phyloP scores from a whole-genome alignment of 2,888 invertebrate species.

The Apamea epomidion region DNA sequence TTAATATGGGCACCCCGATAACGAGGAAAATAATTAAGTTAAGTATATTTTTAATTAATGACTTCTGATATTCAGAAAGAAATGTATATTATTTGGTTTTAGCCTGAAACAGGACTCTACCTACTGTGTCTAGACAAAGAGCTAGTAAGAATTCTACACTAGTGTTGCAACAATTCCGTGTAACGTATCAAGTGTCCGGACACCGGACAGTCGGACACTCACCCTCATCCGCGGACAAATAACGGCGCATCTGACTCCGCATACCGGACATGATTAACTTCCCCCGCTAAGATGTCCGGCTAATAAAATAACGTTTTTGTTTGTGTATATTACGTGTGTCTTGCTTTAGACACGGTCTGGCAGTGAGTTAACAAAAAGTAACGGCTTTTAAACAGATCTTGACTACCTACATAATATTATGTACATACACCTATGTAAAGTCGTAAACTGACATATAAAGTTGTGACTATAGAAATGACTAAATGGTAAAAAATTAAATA shows the following conservation, averaged over 20 bases:
- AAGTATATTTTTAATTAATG: neutral
- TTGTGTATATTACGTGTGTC: neutral
- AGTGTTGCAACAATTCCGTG: slow-evolving; percentile 15
- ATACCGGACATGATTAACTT: slow-evolving; percentile 58
- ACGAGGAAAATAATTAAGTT: neutral
- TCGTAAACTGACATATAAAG: neutral
- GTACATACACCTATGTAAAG: too few species aligned
- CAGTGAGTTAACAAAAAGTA: neutral
- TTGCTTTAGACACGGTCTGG: neutral
- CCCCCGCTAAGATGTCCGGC: slow-evolving; percentile 24
- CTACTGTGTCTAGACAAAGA: neutral
- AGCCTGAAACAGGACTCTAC: neutral
- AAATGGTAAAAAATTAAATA: neutral
- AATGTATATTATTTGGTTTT: neutral
- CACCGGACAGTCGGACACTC: slow-evolving; percentile 12
- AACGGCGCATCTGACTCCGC: slow-evolving; percentile 54
- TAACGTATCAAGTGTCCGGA: slow-evolving; percentile 31
- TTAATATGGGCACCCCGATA: neutral
- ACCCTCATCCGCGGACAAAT: slow-evolving; percentile 59
- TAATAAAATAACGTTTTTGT: slow-evolving; percentile 40
- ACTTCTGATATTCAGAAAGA: neutral
- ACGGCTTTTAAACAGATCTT: neutral
- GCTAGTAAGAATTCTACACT: neutral
- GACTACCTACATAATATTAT: too few species aligned
- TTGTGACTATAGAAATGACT: neutral